Base-by-base conservation (phyloP, 92 coral and sea anemone genomes). In the Palythoa grandiflora region DNA sequence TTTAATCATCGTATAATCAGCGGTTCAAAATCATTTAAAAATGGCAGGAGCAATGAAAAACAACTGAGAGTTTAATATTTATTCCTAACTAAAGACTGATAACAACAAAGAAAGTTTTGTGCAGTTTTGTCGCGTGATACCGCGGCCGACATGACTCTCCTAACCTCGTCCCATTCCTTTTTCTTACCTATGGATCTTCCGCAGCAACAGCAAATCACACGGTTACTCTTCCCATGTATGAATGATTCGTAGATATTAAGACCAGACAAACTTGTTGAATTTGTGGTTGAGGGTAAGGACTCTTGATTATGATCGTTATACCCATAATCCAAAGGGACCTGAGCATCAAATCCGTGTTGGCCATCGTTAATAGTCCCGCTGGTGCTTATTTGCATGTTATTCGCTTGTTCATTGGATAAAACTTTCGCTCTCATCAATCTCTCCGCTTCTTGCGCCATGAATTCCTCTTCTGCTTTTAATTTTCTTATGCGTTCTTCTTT, bases 201-300 rank as follows among this genome's bases (percentile, higher is more conserved):
- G 81, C 98, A 95, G 89, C 92, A 89, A 38, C 87, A 76, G 89
- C 98, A 95, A 50, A 91, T 87, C 80, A 95, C 94, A 20, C 91
- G 93, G 79, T 89, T 95, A 60, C 95, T 88, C 39, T 95, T 95
- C 53, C 94, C 98, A 35, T 91, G 96, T 75, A 93, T 88, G 73
- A 87, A 95, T 16, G 98, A 89, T 88, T 93, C 90, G 89, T 95
- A 95, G 78, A 95, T 93, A 74, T 88, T 90, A 80, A 91, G 93
- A 12, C 94, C 93, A 11, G 50, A 48, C 63, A 81, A 28, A 86
- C 68, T 84, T 28, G 78, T 37, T 88, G 90, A 65, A 63, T 85
- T 76, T 35, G 80, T 12, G 17, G 89, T 68, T 2, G 80, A 16
- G 0, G 86, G 59, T 28, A 66, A 20, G 61, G 75, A 65, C 47